Evolutionary conservation across 2,797 vertebrate genomes (phyloP).

Genomic region (Pipistrellus pygmaeus): DNA sequence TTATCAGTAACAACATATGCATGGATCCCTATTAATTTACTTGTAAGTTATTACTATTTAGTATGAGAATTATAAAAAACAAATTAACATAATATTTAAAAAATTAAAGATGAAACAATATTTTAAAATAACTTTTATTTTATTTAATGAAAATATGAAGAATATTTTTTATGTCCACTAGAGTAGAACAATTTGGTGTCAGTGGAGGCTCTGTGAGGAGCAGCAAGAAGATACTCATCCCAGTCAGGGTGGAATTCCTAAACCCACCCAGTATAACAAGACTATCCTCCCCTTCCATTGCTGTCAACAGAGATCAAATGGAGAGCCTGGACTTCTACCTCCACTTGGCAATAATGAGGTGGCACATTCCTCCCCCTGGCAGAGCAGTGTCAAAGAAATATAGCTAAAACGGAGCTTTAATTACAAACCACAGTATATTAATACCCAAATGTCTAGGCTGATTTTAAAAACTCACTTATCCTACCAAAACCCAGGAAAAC

Average conservation of each 20-base stretch:
- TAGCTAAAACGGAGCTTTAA: not conserved
- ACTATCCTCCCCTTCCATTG: not conserved
- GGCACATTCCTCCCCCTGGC: not conserved
- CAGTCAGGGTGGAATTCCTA: not conserved
- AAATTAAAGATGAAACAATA: not conserved
- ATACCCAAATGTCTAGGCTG: not conserved
- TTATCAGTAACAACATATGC: not conserved
- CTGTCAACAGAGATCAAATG: not conserved
- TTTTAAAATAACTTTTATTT: not conserved
- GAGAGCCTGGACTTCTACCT: not conserved
- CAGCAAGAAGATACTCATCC: not conserved
- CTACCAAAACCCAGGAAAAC: not conserved
- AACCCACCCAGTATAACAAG: not conserved
- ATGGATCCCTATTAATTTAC: not conserved
- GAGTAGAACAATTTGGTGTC: not conserved
- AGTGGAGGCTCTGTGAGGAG: not conserved
- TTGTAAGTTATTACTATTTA: not conserved
- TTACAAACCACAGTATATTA: not conserved
- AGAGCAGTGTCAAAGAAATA: not conserved
- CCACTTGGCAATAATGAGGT: not conserved
- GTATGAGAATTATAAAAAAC: conserved; percentile 6
- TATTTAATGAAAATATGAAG: not conserved
- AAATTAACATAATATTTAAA: not conserved
- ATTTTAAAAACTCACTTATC: not conserved
- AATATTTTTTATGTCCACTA: not conserved